Conservation (phyloP, 2,113 vertebrate genomes). For the Prunella fulvescens region DNA sequence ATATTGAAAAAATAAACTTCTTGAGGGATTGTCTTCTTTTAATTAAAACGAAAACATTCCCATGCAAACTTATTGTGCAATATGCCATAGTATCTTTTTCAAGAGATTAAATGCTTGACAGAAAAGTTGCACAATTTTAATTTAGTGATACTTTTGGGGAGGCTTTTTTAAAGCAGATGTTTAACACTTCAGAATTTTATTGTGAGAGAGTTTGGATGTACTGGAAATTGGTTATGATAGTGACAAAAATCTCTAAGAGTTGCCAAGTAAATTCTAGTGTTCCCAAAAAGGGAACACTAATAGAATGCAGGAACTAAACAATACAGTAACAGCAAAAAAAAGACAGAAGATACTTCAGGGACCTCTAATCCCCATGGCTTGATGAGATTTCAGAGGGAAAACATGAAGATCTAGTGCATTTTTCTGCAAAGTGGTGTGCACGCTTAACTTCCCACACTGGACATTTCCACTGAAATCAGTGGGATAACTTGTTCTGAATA, state of each 20-base stretch:
- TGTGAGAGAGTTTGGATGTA: background rate
- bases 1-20: background rate
- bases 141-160: background rate
- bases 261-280: background rate
- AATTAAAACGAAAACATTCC: background rate
- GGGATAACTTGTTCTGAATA: background rate
- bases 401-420: background rate
- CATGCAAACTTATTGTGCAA: background rate
- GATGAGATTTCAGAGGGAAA: slow-evolving; percentile 9
- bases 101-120: background rate
- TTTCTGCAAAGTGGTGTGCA: background rate
- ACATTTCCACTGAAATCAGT: slow-evolving; percentile 5
- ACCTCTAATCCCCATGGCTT: background rate
- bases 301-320: background rate
- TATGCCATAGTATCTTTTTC: background rate
- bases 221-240: background rate
- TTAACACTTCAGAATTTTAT: background rate
- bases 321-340: background rate
- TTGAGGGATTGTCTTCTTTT: background rate
- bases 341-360: background rate
- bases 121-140: background rate
- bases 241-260: background rate
- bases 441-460: background rate
- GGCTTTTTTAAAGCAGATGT: background rate
- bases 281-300: background rate